A percentile compares a stretch with the other conserved stretches of the same genome.
phyloP scores from a whole-genome alignment of 2,113 vertebrate genomes.

The Crotalus viridis region DNA sequence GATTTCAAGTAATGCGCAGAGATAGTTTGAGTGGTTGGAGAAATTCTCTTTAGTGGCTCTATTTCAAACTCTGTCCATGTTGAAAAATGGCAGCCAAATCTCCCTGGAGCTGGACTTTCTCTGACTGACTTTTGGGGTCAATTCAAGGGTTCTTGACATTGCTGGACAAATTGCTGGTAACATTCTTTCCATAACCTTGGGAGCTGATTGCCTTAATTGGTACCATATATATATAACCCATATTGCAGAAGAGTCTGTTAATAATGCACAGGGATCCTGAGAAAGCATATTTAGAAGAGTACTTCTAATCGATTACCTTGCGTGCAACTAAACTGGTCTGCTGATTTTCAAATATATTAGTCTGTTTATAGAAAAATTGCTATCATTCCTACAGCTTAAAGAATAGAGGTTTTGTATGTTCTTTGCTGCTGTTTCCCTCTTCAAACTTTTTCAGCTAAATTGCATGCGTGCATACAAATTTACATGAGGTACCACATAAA shows the following conservation, averaged over 20 bases:
- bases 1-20: background rate
- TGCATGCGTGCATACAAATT: background rate
- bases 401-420: background rate
- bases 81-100: slow-evolving; percentile 28
- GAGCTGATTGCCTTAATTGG: slow-evolving; percentile 6
- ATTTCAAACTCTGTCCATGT: background rate
- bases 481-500: background rate
- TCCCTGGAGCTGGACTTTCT: background rate
- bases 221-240: background rate
- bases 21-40: background rate
- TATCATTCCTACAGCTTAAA: slow-evolving; percentile 21
- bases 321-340: background rate
- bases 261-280: background rate
- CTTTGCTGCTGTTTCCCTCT: background rate
- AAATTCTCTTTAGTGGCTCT: background rate
- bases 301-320: background rate
- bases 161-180: slow-evolving; percentile 22
- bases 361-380: slow-evolving; percentile 7
- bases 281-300: slow-evolving; percentile 12
- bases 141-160: background rate
- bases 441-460: background rate
- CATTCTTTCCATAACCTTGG: slow-evolving; percentile 21
- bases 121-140: slow-evolving; percentile 21
- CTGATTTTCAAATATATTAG: slow-evolving; percentile 6
- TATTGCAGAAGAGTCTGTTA: slow-evolving; percentile 4